These are phyloP conservation scores for Thunnus thynnus DNA, from an alignment of 2,113 vertebrate genomes.

Conservation along the genomic window DNA sequence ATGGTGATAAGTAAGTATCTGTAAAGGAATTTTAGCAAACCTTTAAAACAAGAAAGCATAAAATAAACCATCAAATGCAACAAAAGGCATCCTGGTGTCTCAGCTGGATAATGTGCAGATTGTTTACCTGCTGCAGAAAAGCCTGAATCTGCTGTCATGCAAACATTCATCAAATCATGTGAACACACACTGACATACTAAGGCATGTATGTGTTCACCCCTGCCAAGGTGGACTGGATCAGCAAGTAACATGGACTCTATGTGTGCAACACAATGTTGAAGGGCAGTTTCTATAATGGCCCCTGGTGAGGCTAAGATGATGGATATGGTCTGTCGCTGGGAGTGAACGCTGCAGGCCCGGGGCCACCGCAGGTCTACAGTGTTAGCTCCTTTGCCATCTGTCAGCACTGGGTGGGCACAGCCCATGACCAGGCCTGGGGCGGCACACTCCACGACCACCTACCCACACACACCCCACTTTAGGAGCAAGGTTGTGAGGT, in stretches of 20 bases:
- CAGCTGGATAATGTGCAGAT: constrained; percentile 3
- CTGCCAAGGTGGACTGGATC: constrained; percentile 63
- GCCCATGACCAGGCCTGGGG: constrained; percentile 54
- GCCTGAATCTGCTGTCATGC: not conserved
- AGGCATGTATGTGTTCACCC: constrained; percentile 45
- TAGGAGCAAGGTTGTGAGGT: constrained; percentile 39
- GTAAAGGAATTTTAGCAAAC: constrained; percentile 11
- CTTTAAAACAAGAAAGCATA: constrained; percentile 8
- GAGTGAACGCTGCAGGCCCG: constrained; percentile 63
- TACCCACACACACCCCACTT: constrained; percentile 34
- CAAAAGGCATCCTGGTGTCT: not conserved
- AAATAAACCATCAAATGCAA: not conserved
- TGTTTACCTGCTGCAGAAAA: constrained; percentile 30
- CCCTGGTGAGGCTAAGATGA: constrained; percentile 78
- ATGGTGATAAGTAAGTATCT: not conserved
- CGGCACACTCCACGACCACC: constrained; percentile 47
- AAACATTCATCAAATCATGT: constrained; percentile 19
- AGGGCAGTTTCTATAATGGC: constrained; percentile 78
- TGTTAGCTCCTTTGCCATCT: constrained; percentile 75
- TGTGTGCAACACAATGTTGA: constrained; percentile 58
- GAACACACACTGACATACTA: not conserved
- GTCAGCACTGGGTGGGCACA: constrained; percentile 74
- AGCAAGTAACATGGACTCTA: constrained; percentile 39
- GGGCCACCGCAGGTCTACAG: constrained; percentile 68
- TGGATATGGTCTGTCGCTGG: constrained; percentile 78